phyloP scores from a whole-genome alignment of 2,797 vertebrate genomes.

The Lemur catta region DNA sequence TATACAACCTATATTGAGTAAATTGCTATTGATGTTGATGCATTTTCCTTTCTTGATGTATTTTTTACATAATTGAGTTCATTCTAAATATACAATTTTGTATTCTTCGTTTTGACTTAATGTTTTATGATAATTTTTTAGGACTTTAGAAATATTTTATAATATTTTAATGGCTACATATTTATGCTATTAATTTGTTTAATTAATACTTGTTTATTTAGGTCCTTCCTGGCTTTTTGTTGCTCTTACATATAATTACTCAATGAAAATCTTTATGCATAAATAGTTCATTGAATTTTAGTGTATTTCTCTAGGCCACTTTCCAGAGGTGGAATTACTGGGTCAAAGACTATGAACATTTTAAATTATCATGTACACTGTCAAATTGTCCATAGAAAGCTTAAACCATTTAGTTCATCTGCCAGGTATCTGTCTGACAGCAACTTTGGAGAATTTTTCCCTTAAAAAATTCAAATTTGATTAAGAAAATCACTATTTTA shows the following conservation, averaged over 20 bases:
- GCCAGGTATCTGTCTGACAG: not conserved
- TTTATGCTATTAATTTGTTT: not conserved
- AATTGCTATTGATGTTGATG: not conserved
- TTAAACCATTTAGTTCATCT: not conserved
- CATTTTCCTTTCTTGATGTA: not conserved
- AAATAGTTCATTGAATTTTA: not conserved
- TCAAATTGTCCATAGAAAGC: not conserved
- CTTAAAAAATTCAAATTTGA: not conserved
- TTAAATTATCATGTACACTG: not conserved
- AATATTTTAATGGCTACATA: not conserved
- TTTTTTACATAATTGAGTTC: not conserved
- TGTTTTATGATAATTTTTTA: not conserved
- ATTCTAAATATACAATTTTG: not conserved
- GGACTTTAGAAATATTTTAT: not conserved
- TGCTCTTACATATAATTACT: not conserved
- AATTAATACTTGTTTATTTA: not conserved
- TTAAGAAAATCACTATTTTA: not conserved
- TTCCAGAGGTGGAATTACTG: not conserved
- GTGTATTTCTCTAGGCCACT: not conserved
- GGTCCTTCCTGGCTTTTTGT: not conserved
- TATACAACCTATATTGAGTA: not conserved
- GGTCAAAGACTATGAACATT: not conserved
- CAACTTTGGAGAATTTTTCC: not conserved
- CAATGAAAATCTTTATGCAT: not conserved
- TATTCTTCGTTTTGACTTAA: not conserved